A percentile compares a stretch with the other conserved stretches of the same genome.
Evolutionary conservation across 2,797 vertebrate genomes (phyloP).

Genomic region (Pampus argenteus): DNA sequence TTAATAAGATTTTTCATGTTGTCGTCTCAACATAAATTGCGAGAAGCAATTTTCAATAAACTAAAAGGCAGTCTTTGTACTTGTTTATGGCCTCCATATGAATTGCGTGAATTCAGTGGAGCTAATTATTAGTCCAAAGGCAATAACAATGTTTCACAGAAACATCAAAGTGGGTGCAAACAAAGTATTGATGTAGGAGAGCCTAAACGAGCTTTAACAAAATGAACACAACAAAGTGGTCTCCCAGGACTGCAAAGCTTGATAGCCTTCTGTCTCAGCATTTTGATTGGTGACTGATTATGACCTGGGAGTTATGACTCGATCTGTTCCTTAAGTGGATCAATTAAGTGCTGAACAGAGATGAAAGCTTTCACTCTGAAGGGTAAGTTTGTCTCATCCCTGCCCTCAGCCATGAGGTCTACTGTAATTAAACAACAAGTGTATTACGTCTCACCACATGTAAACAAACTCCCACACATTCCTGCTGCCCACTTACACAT

Average conservation of each 20-base stretch:
- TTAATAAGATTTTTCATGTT: conserved; percentile 37
- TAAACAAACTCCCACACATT: conserved; percentile 13
- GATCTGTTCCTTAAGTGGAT: conserved; percentile 56
- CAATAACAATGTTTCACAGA: conserved; percentile 65
- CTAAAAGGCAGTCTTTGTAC: conserved; percentile 68
- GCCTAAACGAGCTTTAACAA: conserved; percentile 64
- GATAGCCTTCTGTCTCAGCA: conserved; percentile 60
- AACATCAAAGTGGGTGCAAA: conserved; percentile 75
- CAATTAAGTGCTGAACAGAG: conserved; percentile 52
- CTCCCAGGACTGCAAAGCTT: conserved; percentile 56
- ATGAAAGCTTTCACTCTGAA: conserved; percentile 52
- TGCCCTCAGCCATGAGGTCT: conserved; percentile 22
- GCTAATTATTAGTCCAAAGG: conserved; percentile 79
- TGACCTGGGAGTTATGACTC: conserved; percentile 45
- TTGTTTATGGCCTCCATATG: conserved; percentile 67
- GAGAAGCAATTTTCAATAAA: conserved; percentile 65
- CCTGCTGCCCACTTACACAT: conserved; percentile 76
- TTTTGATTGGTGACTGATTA: conserved; percentile 64
- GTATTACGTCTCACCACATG: not conserved
- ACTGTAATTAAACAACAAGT: conserved; percentile 33
- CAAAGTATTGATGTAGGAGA: conserved; percentile 62
- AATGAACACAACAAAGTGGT: conserved; percentile 69
- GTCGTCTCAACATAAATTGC: conserved; percentile 52
- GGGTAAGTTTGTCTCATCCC: conserved; percentile 20
- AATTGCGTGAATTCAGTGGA: conserved; percentile 55